Conservation (phyloP, 2,888 invertebrate genomes). For the Lysandra coridon region DNA sequence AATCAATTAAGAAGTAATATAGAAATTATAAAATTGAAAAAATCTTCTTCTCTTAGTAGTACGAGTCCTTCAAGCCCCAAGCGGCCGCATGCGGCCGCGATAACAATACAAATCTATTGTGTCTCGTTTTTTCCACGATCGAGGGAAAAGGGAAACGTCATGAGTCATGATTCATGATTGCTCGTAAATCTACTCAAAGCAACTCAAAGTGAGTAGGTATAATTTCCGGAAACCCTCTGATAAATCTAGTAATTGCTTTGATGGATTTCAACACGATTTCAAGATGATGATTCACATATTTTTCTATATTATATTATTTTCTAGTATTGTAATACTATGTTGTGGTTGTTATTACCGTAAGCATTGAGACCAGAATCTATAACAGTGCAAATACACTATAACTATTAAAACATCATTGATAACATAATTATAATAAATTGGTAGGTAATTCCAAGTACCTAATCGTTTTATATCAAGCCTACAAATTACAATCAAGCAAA, state of each 20-base stretch:
- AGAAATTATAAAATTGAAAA: too few species aligned
- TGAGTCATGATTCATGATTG: too few species aligned
- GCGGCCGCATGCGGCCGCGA: too few species aligned
- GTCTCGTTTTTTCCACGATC: too few species aligned
- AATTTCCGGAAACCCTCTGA: conserved; percentile 6
- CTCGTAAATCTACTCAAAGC: too few species aligned
- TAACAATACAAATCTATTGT: too few species aligned
- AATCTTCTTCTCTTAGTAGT: too few species aligned
- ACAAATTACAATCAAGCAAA: neutral
- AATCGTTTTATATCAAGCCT: neutral
- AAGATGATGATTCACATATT: conserved; percentile 5
- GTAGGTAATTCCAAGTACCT: neutral
- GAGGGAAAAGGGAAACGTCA: neutral
- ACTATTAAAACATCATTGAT: neutral
- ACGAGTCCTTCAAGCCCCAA: too few species aligned
- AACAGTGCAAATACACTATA: conserved; percentile 2
- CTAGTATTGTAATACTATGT: neutral
- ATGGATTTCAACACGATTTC: neutral
- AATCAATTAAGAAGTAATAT: too few species aligned
- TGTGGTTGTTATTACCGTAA: conserved; percentile 14
- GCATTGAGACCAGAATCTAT: conserved; percentile 9
- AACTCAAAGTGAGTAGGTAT: neutral
- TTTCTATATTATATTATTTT: neutral
- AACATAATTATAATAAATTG: neutral
- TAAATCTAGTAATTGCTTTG: neutral